Conservation (phyloP, 2,888 invertebrate species). For the Lasioglossum figueresi region DNA sequence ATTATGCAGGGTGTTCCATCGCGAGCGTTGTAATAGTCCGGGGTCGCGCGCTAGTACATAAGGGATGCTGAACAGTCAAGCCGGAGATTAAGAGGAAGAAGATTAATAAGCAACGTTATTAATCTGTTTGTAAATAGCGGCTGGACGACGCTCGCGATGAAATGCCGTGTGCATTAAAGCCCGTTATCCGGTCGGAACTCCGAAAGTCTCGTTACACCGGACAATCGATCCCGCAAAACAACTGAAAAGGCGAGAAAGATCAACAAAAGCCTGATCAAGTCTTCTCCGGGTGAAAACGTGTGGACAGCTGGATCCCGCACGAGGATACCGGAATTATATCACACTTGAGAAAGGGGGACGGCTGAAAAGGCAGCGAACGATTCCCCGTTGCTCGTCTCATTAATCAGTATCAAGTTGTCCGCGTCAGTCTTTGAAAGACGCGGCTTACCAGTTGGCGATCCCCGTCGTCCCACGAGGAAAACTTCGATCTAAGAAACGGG, state of each 20-base stretch:
- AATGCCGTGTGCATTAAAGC: neutral
- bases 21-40: no score
- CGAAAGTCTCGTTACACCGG: neutral
- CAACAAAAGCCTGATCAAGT: slow-evolving; percentile 10
- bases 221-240: neutral
- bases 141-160: neutral
- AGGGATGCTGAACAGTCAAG: neutral
- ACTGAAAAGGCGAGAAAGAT: neutral
- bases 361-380: slow-evolving; percentile 14
- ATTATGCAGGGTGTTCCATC: neutral
- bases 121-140: neutral
- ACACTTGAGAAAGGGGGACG: slow-evolving; percentile 4
- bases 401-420: slow-evolving; percentile 49
- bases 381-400: slow-evolving; percentile 31
- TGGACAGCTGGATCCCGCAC: neutral
- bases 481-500: slow-evolving; percentile 19
- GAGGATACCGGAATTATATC: slow-evolving; percentile 5
- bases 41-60: neutral
- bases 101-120: neutral
- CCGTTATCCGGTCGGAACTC: neutral
- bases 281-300: neutral
- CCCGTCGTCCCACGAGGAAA: neutral
- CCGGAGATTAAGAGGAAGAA: neutral
- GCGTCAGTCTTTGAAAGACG: slow-evolving; percentile 1
- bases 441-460: slow-evolving; percentile 22